Conservation (phyloP, 2,797 vertebrate genomes). For the Podargus strigoides region DNA sequence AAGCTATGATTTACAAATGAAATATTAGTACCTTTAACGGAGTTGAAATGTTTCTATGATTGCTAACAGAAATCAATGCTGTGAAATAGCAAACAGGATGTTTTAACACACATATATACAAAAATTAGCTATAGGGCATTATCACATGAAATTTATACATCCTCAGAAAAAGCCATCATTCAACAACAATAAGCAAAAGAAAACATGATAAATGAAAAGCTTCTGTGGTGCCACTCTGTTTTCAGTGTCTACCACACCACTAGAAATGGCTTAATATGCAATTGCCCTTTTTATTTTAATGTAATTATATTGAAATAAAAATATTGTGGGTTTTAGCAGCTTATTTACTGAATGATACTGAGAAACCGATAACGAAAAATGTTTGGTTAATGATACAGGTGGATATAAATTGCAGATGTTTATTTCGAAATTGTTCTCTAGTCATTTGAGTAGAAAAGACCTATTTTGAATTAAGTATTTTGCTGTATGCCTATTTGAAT, state of each 20-base stretch:
- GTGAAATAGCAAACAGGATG: constrained; percentile 25
- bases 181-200: not conserved
- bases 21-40: constrained; percentile 25
- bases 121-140: not conserved
- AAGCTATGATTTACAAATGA: constrained; percentile 42
- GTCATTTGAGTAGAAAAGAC: not conserved
- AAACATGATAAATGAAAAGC: not conserved
- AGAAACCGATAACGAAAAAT: not conserved
- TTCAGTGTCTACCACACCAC: not conserved
- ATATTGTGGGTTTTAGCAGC: not conserved
- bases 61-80: constrained; percentile 26
- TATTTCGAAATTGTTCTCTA: not conserved
- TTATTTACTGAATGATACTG: not conserved
- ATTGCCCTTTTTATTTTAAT: not conserved
- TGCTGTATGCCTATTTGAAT: not conserved
- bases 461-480: not conserved
- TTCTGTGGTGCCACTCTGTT: not conserved
- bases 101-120: not conserved
- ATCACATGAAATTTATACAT: not conserved
- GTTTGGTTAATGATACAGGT: not conserved
- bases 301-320: not conserved
- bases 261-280: not conserved
- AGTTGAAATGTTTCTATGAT: constrained; percentile 23
- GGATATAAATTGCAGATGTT: not conserved
- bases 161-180: constrained; percentile 3